Percentiles rank a stretch among this genome's conserved stretches.
Evolutionary conservation across 2,113 vertebrate species (phyloP).

Genomic region (Phrynosoma blainvillii): DNA sequence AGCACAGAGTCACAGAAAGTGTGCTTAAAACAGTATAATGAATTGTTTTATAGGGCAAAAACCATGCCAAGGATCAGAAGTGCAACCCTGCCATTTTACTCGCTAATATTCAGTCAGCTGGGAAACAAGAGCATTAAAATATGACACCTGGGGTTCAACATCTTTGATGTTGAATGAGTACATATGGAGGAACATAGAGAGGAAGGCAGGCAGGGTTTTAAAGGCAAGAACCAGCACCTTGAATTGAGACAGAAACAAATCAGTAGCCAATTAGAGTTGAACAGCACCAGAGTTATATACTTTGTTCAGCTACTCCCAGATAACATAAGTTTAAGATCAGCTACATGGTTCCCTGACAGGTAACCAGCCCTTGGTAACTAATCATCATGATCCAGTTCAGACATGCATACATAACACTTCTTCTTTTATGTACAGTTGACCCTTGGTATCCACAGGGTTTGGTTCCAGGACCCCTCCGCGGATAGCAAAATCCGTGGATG

Average conservation of each 20-base stretch:
- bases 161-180: background rate
- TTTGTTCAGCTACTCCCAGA: background rate
- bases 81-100: background rate
- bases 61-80: background rate
- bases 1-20: background rate
- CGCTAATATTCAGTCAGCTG: background rate
- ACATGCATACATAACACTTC: background rate
- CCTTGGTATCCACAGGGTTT: no score
- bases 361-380: background rate
- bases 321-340: background rate
- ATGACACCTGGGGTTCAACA: no score
- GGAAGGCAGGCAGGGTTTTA: background rate
- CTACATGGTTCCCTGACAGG: background rate
- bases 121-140: background rate
- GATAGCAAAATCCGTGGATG: no score
- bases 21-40: background rate
- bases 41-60: background rate
- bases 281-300: background rate
- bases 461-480: no score
- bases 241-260: background rate
- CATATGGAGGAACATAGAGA: background rate
- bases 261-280: background rate
- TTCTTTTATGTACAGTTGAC: background rate
- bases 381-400: background rate
- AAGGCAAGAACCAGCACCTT: background rate